Evolutionary conservation across 2,113 vertebrate genomes (phyloP).

Genomic region (Corythornis cristatus): DNA sequence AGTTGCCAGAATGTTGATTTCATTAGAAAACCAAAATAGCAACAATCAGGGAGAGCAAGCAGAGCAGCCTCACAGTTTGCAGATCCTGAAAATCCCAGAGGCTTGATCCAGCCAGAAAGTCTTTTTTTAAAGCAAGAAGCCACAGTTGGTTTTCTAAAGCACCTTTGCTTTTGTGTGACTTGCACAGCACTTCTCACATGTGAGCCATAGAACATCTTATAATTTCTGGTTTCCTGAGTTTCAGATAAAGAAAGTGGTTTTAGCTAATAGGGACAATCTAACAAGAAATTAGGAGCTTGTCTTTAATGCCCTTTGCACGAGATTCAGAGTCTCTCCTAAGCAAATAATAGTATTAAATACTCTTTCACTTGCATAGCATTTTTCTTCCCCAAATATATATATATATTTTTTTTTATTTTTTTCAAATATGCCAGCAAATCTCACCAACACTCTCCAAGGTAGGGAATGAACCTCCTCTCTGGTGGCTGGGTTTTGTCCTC

Average conservation of each 20-base stretch:
- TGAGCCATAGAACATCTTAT: neutral
- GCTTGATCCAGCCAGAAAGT: neutral
- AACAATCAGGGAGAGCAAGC: neutral
- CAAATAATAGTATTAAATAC: neutral
- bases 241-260: neutral
- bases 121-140: neutral
- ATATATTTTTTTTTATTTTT: neutral
- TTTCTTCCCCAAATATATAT: neutral
- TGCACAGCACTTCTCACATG: neutral
- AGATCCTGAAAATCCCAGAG: neutral
- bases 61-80: neutral
- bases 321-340: neutral
- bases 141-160: neutral
- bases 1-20: slow-evolving; percentile 55
- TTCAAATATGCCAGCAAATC: neutral
- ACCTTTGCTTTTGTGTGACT: neutral
- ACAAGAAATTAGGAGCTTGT: neutral
- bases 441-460: neutral
- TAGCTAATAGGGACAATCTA: neutral
- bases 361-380: neutral
- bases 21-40: slow-evolving; percentile 49
- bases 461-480: neutral
- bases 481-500: neutral
- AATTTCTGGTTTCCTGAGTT: neutral
- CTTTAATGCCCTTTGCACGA: neutral